These are phyloP conservation scores for Apomyelois bistriatella DNA, from an alignment of 2,888 invertebrate genomes.

Conservation along the genomic window DNA sequence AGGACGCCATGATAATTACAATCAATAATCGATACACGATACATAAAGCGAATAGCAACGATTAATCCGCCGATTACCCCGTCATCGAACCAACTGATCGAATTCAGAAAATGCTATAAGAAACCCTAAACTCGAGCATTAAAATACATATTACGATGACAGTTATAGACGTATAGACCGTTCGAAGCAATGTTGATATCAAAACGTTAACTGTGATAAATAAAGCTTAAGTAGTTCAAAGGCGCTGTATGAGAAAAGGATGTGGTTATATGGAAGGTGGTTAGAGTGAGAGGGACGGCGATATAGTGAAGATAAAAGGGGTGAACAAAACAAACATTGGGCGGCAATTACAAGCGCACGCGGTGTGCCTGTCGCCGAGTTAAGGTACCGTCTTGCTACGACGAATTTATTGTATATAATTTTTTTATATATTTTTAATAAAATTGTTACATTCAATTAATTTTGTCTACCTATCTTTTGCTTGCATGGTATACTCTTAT, in stretches of 20 bases:
- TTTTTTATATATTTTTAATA: not conserved
- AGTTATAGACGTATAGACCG: constrained; percentile 16
- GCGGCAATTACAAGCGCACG: constrained; percentile 65
- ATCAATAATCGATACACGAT: constrained; percentile 62
- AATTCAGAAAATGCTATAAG: constrained; percentile 17
- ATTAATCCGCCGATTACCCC: constrained; percentile 47
- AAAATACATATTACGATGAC: constrained; percentile 18
- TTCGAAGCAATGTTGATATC: constrained; percentile 31
- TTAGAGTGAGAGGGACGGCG: constrained; percentile 26
- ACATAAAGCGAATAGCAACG: constrained; percentile 51
- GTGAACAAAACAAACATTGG: constrained; percentile 65
- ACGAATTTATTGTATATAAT: constrained; percentile 27
- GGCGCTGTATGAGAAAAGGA: constrained; percentile 32
- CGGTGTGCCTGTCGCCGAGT: constrained; percentile 46
- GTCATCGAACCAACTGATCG: constrained; percentile 24
- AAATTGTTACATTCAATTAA: too few relatives aligned
- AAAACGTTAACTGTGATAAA: constrained; percentile 56
- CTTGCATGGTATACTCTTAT: too few relatives aligned
- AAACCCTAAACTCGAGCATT: constrained; percentile 16
- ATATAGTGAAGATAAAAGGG: constrained; percentile 44
- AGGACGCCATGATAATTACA: constrained; percentile 70
- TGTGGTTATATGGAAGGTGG: constrained; percentile 1
- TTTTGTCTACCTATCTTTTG: too few relatives aligned
- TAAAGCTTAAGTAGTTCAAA: constrained; percentile 54
- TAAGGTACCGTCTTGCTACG: constrained; percentile 35